Evolutionary conservation across 1,140 invertebrate species (phyloP).

Genomic region (Drosophila pseudoobscura): DNA sequence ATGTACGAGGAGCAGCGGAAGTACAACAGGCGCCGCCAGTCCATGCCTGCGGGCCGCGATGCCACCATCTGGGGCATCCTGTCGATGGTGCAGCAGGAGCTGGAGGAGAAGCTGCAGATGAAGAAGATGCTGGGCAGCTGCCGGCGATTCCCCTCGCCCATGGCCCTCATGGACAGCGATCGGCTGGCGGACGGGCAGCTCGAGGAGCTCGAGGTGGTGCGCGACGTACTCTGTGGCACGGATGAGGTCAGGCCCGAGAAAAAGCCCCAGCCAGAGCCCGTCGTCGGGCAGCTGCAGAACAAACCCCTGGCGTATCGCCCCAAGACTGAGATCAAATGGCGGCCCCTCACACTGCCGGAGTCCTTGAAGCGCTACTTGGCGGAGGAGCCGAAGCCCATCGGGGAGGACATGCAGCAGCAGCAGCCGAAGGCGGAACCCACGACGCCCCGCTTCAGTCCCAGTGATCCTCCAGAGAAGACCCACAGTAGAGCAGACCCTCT

Average conservation of each 20-base stretch:
- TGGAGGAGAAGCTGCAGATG: constrained; percentile 45
- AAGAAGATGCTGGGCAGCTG: constrained; percentile 20
- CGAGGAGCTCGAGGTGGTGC: constrained; percentile 9
- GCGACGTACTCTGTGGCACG: constrained; percentile 16
- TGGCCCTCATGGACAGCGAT: constrained; percentile 33
- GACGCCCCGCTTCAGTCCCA: too few relatives aligned
- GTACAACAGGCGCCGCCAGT: constrained; percentile 20
- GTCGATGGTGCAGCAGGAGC: constrained; percentile 28
- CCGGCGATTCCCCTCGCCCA: constrained; percentile 53
- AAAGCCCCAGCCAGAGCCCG: neutral
- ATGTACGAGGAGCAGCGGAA: constrained; percentile 60
- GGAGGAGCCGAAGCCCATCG: too few relatives aligned
- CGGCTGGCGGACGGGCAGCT: constrained; percentile 7
- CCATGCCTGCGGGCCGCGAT: neutral
- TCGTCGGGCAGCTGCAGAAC: too few relatives aligned
- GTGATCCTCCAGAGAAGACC: too few relatives aligned
- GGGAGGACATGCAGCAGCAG: too few relatives aligned
- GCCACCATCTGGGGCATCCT: constrained; percentile 59
- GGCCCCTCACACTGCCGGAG: too few relatives aligned
- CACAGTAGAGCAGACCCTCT: too few relatives aligned
- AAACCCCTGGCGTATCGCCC: too few relatives aligned
- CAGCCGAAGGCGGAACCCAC: too few relatives aligned
- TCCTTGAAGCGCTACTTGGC: too few relatives aligned
- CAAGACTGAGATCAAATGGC: too few relatives aligned
- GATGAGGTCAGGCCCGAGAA: too few relatives aligned